phyloP scores from a whole-genome alignment of 1,140 invertebrate species.

The Limonius californicus region DNA sequence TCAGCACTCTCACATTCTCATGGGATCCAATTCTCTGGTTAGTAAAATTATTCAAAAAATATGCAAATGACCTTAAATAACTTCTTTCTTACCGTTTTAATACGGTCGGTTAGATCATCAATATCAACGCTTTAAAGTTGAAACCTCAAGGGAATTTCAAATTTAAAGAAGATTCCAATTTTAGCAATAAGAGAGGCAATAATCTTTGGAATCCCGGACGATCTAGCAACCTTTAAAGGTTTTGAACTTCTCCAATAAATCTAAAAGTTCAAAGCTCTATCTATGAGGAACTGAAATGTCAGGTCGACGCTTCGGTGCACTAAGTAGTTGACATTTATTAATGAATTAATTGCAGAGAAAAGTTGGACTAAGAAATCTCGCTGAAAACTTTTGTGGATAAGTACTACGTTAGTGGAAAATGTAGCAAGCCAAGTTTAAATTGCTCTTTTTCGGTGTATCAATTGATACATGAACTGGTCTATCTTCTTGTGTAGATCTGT shows the following conservation, averaged over 20 bases:
- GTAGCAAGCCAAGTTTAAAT: neutral
- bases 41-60: too few species aligned
- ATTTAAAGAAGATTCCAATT: neutral
- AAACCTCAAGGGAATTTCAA: too few species aligned
- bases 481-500: too few species aligned
- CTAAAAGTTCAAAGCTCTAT: neutral
- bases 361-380: neutral
- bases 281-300: neutral
- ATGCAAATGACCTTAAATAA: too few species aligned
- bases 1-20: too few species aligned
- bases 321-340: neutral
- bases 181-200: neutral
- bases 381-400: too few species aligned
- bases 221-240: neutral
- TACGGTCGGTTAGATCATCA: too few species aligned
- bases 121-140: too few species aligned
- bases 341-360: neutral
- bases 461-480: neutral
- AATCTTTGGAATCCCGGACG: neutral
- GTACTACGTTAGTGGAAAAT: neutral
- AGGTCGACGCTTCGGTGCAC: neutral
- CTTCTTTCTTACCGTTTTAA: too few species aligned
- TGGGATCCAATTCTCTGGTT: too few species aligned
- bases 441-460: neutral
- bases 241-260: neutral